Percentiles rank a stretch among this genome's conserved stretches.
These are phyloP conservation scores for Pyxicephalus adspersus DNA, from an alignment of 2,113 vertebrate genomes.

Conservation along the genomic window DNA sequence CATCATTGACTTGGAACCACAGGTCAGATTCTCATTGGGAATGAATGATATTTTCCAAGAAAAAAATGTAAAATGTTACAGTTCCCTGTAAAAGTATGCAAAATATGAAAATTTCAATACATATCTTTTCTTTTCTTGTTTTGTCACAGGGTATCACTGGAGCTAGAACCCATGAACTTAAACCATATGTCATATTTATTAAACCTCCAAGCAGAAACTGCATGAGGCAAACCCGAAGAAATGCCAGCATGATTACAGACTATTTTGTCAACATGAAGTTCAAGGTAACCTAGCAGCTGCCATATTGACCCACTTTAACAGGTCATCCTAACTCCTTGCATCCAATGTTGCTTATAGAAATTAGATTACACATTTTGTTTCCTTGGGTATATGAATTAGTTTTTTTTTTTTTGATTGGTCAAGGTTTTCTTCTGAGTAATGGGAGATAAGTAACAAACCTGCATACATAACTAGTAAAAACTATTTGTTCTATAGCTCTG, in stretches of 20 bases:
- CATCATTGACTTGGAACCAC: conserved; percentile 88
- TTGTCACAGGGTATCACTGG: conserved; percentile 79
- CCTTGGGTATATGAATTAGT: background rate
- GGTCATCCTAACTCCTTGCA: too few relatives aligned
- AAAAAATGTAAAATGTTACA: too few relatives aligned
- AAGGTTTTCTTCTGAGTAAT: too few relatives aligned
- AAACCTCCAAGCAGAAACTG: conserved; percentile 82
- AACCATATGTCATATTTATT: conserved; percentile 89
- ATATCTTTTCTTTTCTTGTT: background rate
- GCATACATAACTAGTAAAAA: too few relatives aligned
- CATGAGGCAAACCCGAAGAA: conserved; percentile 83
- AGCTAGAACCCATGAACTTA: conserved; percentile 85
- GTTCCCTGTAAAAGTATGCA: too few relatives aligned
- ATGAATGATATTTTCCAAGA: too few relatives aligned
- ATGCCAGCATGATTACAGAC: conserved; percentile 84
- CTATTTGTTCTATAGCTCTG: too few relatives aligned
- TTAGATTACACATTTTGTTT: too few relatives aligned
- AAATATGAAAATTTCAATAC: too few relatives aligned
- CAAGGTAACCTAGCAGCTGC: conserved; percentile 71
- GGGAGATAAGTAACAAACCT: too few relatives aligned
- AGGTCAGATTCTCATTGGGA: conserved; percentile 69
- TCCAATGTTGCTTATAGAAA: too few relatives aligned
- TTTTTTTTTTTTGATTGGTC: background rate
- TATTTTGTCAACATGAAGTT: conserved; percentile 88
- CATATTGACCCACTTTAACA: background rate